Base-by-base conservation (phyloP, 2,888 invertebrate genomes). In the Hecatera dysodea region DNA sequence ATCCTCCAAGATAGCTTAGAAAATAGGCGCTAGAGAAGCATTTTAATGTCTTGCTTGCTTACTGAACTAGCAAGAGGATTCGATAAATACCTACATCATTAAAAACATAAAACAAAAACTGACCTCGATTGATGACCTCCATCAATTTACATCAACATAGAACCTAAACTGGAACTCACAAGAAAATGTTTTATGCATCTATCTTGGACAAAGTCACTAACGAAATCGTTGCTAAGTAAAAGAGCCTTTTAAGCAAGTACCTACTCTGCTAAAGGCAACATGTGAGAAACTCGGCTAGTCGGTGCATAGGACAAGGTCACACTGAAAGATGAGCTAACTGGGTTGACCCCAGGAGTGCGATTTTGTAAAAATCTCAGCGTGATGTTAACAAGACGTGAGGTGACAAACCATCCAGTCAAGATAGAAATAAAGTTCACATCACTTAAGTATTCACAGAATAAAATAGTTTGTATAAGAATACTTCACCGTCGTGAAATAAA, bases 181-280 rank as follows among this genome's bases (percentile, higher is more conserved):
- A 65, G 42, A 73, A 74, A 74, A 74, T 73, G 61, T 72, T 52
- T 81, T 63, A 83, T 81, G 67, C 67, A 76, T 74, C 29, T 66
- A 71, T 61, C 55, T 82, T 70, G 73, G 68, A 84, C 70, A 69
- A 70, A 73, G 71, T 71, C 33, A 57, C 36, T 75, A 78, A 76
- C 75, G 29, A 69, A 83, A 75, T 74, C 68, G 76, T 76, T 78
- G 75, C 64, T 83, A 84, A 85, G 83, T 81, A 79, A 81, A 85
- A 75, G 60, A 67, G 67, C 71, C 81, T 83, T 69, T 84, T 84
- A 83, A 73, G 72, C 75, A 71, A 76, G 74, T 74, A 66, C 6
- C 6, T 36, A 36, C 73, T 78, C 22, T 57, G 63, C 59, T 55
- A 61, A 69, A 70, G 73, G 70, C 66, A 66, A 75, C 83, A 83